These are phyloP conservation scores for Biston betularia DNA, from an alignment of 2,888 invertebrate species.

Conservation along the genomic window DNA sequence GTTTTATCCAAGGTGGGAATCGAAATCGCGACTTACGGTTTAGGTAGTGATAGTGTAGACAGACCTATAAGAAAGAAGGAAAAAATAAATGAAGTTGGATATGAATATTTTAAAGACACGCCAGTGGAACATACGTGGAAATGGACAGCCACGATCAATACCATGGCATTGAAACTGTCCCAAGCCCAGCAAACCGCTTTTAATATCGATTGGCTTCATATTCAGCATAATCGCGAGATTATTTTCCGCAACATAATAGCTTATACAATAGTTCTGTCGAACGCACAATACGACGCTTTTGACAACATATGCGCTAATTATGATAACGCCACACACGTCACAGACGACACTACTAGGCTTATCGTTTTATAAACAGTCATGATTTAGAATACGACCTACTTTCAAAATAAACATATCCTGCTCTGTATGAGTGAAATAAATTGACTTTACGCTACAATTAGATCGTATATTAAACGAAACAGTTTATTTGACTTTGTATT, in stretches of 20 bases:
- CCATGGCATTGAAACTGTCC: conserved; percentile 21
- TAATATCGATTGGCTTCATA: conserved; percentile 9
- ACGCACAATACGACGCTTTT: neutral
- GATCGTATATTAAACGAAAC: conserved; percentile 47
- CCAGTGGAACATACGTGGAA: neutral
- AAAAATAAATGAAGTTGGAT: too few relatives aligned
- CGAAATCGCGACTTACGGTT: too few relatives aligned
- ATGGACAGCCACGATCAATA: conserved; percentile 10
- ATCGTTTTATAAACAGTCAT: conserved; percentile 50
- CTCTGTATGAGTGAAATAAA: conserved; percentile 41
- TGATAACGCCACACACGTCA: conserved; percentile 35
- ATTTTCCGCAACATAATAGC: neutral
- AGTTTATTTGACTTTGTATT: conserved; percentile 49
- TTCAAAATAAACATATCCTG: conserved; percentile 44
- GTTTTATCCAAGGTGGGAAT: too few relatives aligned
- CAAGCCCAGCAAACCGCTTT: neutral
- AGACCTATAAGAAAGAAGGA: too few relatives aligned
- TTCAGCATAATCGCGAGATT: neutral
- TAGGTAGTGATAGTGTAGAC: too few relatives aligned
- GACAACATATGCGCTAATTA: conserved; percentile 8
- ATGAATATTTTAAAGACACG: neutral
- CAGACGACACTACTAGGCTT: conserved; percentile 38
- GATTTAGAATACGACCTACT: conserved; percentile 45
- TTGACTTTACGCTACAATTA: conserved; percentile 47
- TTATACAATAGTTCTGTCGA: neutral